Evolutionary conservation across 2,888 invertebrate genomes (phyloP), one percentile per base, ranked within the genome.

Genomic region (Himalopsyche japonica): DNA sequence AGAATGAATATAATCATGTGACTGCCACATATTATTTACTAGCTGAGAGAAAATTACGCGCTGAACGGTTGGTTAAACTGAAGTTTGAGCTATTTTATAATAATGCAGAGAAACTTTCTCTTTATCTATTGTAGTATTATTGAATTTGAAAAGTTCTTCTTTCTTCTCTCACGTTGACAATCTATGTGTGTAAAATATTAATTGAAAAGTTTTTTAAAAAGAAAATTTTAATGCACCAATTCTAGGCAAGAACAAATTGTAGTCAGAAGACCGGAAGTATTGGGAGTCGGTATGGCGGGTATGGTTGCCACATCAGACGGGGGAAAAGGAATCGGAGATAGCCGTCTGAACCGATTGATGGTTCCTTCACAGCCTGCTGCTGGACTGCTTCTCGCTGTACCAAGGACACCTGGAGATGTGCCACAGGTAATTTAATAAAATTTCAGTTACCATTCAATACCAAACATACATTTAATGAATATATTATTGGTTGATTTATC

Each of bases 21-120:
- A 99, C 99, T 43, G 99, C 99, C 78, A 99, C 99, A 27, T 99
- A 99, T 92, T 99, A 97, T 92, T 93, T 99, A 88, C 92, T 99
- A 88, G 99, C 98, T 18, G 99, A 99, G 91, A 93, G 98, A 87
- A 97, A 98, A 90, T 92, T 99, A 76, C 94, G 96, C 87, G 94
- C 95, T 80, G 95, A 96, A 89, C 93, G 97, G 88, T 95, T 95
- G 18, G 64, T 84, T 48, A 20, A 64, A 27, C 57, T 43, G 43
- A 43, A 15, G 15, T 4, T 43, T 37, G 37, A 43, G 15, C 18
- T n/a, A 64, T 24, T 77, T 49, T 3, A 43, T 8, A 37, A 37
- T 79, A 79, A 57, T 79, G n/a, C 79, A 37, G n/a, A 32, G 79
- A 24, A 30, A 7, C 12, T 4, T 27, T 70, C 12, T 20, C 6